These are phyloP conservation scores for Melanaphis sacchari DNA, from an alignment of 1,140 invertebrate genomes.

Conservation along the genomic window DNA sequence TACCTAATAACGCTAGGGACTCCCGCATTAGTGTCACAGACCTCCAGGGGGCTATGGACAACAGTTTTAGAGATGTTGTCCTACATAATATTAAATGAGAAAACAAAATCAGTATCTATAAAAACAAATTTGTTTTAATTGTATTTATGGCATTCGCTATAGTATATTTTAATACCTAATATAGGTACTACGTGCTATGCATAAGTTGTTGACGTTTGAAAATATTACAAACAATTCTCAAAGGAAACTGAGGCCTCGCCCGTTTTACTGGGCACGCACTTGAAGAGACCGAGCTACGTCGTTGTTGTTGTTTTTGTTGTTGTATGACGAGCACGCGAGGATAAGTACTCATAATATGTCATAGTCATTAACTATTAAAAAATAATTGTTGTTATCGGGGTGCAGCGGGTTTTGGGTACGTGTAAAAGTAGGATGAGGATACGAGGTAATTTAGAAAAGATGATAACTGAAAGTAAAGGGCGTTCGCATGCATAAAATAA, in stretches of 20 bases:
- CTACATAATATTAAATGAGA: not conserved
- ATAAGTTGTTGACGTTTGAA: not conserved
- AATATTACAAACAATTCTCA: not conserved
- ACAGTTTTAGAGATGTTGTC: not conserved
- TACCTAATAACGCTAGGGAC: not conserved
- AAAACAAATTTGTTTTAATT: not conserved
- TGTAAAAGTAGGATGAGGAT: not conserved
- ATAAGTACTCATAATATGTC: not conserved
- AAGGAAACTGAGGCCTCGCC: not conserved
- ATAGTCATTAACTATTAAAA: slow-evolving; percentile 12
- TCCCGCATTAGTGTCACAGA: not conserved
- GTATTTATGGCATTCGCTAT: not conserved
- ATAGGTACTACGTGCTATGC: not conserved
- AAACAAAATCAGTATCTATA: not conserved
- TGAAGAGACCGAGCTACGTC: not conserved
- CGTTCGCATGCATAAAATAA: slow-evolving; percentile 52
- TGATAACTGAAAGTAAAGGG: slow-evolving; percentile 40
- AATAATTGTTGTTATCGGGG: not conserved
- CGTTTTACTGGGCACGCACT: not conserved
- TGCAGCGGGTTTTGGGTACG: not conserved
- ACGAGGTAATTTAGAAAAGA: slow-evolving; percentile 21
- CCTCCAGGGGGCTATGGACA: no score
- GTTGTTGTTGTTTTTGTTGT: not conserved
- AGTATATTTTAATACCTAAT: not conserved
- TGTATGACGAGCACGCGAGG: not conserved